phyloP scores from a whole-genome alignment of 2,113 vertebrate genomes.

The Balaeniceps rex region DNA sequence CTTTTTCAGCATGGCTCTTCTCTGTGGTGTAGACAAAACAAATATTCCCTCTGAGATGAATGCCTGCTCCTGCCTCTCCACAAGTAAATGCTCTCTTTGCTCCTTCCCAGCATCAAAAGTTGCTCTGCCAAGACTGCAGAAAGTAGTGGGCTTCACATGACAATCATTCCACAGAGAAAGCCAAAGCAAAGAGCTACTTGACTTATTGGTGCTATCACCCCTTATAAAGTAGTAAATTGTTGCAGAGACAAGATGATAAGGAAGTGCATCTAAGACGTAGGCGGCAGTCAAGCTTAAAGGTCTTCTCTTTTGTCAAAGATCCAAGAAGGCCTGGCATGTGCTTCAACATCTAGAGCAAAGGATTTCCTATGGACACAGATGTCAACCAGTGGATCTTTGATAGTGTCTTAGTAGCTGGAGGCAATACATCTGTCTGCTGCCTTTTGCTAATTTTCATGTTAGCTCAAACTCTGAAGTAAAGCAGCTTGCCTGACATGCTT shows the following conservation, averaged over 20 bases:
- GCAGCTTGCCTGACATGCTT: neutral
- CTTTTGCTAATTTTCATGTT: neutral
- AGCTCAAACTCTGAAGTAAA: neutral
- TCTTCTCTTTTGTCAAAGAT: neutral
- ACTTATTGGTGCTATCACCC: neutral
- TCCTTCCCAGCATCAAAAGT: neutral
- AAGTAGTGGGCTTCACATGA: neutral
- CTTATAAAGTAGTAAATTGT: neutral
- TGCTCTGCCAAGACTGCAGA: neutral
- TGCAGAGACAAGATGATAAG: neutral
- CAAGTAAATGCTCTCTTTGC: neutral
- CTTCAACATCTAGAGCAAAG: neutral
- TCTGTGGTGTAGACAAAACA: neutral
- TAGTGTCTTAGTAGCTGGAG: neutral
- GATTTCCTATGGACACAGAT: neutral
- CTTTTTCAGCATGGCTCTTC: neutral
- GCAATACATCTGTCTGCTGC: neutral
- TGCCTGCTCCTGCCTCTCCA: neutral
- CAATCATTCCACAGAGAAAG: neutral
- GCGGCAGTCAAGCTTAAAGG: neutral
- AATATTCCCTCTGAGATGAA: neutral
- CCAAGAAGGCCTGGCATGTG: neutral
- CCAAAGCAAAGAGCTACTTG: neutral
- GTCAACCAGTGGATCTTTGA: neutral
- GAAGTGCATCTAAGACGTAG: neutral